Evolutionary conservation across 2,797 vertebrate species (phyloP), one percentile per base, ranked within the genome.

Genomic region (Tokudaia tokunoshimensis): DNA sequence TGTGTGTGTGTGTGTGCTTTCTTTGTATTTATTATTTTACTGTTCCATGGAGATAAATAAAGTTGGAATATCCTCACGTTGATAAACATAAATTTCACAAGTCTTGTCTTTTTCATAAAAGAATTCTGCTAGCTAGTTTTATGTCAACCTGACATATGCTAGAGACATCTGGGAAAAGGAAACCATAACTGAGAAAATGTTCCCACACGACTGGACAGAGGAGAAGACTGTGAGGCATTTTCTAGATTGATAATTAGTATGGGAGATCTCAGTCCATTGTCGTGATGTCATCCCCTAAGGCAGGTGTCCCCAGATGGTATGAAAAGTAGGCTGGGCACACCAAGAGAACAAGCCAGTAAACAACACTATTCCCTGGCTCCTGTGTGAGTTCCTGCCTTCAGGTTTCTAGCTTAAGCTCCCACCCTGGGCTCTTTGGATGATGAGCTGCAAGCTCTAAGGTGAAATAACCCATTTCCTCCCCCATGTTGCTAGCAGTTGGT

Each of bases 41-140:
- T 70, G 26, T 44, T 96, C 86, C 41, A 52, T 24, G 14, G 67
- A 96, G 80, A 92, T 89, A 97, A 97, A 96, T n/a, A 63, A 47
- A 47, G 20, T 86, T 86, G 34, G 70, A 86, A 52, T 52, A 47
- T 37, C 31, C 47, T n/a, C 31, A 86, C 24, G 3, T n/a, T 86
- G 44, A 34, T 37, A 52, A 86, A n/a, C 83, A 86, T 86, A 50
- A 65, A 85, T 50, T 65, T 67, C 12, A 24, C 44, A 85, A 22
- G 63, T 67, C 50, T 50, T 24, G 24, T 31, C 67, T 65, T 67
- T 67, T 47, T 65, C 11, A 24, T 47, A 47, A 67, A 67, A 85
- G 19, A n/a, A 52, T 24, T 86, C 44, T 70, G 44, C 63, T 70
- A 34, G 12, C 6, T 70, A 70, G 19, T 70, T 86, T 67, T 70